Percentiles rank a stretch among this genome's conserved stretches.
Evolutionary conservation across 2,888 invertebrate genomes (phyloP).

Genomic region (Priapulus caudatus): DNA sequence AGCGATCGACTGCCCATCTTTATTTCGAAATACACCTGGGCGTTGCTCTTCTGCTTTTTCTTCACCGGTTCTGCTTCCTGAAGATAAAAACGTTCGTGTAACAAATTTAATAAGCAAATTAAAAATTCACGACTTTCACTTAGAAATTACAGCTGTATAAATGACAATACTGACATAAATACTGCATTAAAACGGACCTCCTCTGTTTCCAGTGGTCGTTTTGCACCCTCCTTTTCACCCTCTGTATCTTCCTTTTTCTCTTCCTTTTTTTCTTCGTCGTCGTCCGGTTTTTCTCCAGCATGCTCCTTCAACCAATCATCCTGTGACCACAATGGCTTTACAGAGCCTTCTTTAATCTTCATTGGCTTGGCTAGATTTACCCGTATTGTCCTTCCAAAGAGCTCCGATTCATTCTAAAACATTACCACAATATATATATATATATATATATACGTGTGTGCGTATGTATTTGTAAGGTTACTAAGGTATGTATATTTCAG

Average conservation of each 20-base stretch:
- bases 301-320: constrained; percentile 96
- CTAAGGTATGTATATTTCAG: too few species aligned
- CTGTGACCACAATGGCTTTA: constrained; percentile 74
- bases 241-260: constrained; percentile 41
- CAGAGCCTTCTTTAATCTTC: constrained; percentile 78
- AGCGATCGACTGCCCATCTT: constrained; percentile 73
- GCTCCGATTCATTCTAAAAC: constrained; percentile 81
- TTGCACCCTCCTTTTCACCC: constrained; percentile 37
- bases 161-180: not conserved
- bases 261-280: not conserved
- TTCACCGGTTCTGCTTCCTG: constrained; percentile 34
- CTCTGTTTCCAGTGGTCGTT: constrained; percentile 23
- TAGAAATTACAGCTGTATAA: constrained; percentile 4
- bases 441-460: too few species aligned
- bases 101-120: not conserved
- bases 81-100: constrained; percentile 36
- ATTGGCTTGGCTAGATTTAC: constrained; percentile 96
- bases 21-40: constrained; percentile 88
- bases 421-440: constrained; percentile 10
- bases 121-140: not conserved
- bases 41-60: constrained; percentile 41
- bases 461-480: too few species aligned
- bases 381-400: constrained; percentile 88
- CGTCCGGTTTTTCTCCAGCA: constrained; percentile 69
- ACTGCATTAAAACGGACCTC: constrained; percentile 10